These are phyloP conservation scores for Drosophila nasuta DNA, from an alignment of 1,140 invertebrate species.

Conservation along the genomic window DNA sequence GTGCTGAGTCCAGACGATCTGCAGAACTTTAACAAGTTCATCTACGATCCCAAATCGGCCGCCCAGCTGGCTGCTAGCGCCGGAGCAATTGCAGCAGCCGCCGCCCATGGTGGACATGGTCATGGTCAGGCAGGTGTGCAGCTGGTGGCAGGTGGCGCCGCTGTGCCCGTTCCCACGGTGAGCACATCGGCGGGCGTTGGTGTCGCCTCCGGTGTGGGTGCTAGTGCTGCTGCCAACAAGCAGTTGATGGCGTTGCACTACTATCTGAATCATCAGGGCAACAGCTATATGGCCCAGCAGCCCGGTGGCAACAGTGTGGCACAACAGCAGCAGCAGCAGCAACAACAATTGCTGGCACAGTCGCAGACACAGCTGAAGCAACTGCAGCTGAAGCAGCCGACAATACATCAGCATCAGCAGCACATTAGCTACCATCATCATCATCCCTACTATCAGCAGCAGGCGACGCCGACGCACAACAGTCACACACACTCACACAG, in stretches of 20 bases:
- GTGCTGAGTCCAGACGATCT: slow-evolving; percentile 77
- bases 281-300: slow-evolving; percentile 56
- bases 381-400: slow-evolving; percentile 77
- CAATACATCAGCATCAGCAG: slow-evolving; percentile 80
- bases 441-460: slow-evolving; percentile 80
- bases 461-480: slow-evolving; percentile 23
- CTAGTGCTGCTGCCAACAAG: slow-evolving; percentile 40
- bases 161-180: slow-evolving; percentile 43
- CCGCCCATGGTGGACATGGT: slow-evolving; percentile 37
- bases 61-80: slow-evolving; percentile 74
- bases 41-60: slow-evolving; percentile 78
- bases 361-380: slow-evolving; percentile 79
- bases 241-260: slow-evolving; percentile 82
- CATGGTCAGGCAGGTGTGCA: slow-evolving; percentile 62
- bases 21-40: slow-evolving; percentile 82
- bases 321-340: slow-evolving; percentile 59
- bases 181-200: slow-evolving; percentile 1
- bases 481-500: slow-evolving; percentile 40
- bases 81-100: slow-evolving; percentile 70
- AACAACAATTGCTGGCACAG: slow-evolving; percentile 65
- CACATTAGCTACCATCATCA: slow-evolving; percentile 77
- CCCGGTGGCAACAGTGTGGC: slow-evolving; percentile 34
- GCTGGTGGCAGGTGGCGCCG: slow-evolving; percentile 48
- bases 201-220: slow-evolving; percentile 16
- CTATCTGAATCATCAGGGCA: slow-evolving; percentile 79